phyloP scores from a whole-genome alignment of 2,113 vertebrate genomes.

The Mola mola region DNA sequence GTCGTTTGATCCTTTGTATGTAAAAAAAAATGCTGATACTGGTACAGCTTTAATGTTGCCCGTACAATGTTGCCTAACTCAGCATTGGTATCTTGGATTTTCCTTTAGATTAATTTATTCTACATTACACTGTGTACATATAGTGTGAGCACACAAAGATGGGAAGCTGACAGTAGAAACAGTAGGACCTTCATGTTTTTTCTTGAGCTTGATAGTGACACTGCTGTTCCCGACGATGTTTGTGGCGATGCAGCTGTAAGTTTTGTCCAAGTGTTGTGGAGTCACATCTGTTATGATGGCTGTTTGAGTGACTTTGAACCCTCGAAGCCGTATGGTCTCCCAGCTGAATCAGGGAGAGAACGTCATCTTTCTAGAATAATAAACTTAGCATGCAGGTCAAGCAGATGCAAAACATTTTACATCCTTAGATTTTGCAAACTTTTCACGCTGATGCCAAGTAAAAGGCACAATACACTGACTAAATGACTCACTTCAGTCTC shows the following conservation, averaged over 20 bases:
- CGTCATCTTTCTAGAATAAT: not conserved
- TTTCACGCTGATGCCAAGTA: not conserved
- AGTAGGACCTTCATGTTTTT: constrained; percentile 65
- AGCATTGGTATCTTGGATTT: too few relatives aligned
- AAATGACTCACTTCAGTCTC: constrained; percentile 35
- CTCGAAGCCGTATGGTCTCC: not conserved
- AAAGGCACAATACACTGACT: not conserved
- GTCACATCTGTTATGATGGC: constrained; percentile 79
- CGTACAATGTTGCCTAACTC: too few relatives aligned
- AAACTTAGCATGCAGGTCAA: not conserved
- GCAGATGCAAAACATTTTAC: not conserved
- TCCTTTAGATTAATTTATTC: too few relatives aligned
- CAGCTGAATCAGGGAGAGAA: constrained; percentile 29
- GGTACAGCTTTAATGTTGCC: too few relatives aligned
- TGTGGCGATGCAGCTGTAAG: constrained; percentile 83
- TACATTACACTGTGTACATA: not conserved
- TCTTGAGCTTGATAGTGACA: constrained; percentile 75
- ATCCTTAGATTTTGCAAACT: not conserved
- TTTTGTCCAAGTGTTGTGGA: constrained; percentile 73
- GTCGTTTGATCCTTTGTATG: too few relatives aligned
- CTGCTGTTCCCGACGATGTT: constrained; percentile 82
- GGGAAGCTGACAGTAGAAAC: not conserved
- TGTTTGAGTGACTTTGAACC: constrained; percentile 31
- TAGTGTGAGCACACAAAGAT: not conserved
- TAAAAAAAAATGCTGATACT: too few relatives aligned